A percentile compares a stretch with the other conserved stretches of the same genome.
Conservation (phyloP, 2,888 invertebrate species). For the Hetaerina titia region DNA sequence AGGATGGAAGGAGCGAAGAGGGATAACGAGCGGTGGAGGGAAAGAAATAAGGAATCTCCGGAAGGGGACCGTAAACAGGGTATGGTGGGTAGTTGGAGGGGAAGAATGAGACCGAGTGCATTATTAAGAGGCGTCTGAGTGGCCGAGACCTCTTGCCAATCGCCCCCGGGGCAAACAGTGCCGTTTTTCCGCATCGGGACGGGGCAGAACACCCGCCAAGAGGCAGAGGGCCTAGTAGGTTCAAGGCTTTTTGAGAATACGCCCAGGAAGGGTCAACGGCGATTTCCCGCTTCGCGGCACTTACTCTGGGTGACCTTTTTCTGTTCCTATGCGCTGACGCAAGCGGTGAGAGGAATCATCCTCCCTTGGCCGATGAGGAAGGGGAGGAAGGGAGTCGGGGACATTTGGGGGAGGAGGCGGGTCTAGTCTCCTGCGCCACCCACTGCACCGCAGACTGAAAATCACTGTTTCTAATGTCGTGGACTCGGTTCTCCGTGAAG, state of each 20-base stretch:
- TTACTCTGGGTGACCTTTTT: not conserved
- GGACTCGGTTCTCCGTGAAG: too few relatives aligned
- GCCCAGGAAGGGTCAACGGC: not conserved
- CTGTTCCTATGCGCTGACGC: not conserved
- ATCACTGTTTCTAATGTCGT: too few relatives aligned
- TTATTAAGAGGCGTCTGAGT: slow-evolving; percentile 55
- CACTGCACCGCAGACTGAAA: too few relatives aligned
- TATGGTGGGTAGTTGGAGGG: not conserved
- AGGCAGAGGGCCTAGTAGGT: not conserved
- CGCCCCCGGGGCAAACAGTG: slow-evolving; percentile 33
- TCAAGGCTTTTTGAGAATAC: not conserved
- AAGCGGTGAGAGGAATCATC: not conserved
- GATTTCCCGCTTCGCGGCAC: slow-evolving; percentile 8
- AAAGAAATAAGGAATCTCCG: not conserved
- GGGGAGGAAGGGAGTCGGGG: not conserved
- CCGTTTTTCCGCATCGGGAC: not conserved
- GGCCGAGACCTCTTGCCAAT: slow-evolving; percentile 16
- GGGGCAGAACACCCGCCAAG: not conserved
- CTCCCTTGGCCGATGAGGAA: not conserved
- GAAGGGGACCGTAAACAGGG: not conserved
- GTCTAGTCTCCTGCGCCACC: too few relatives aligned
- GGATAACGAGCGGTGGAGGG: not conserved
- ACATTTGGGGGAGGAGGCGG: not conserved
- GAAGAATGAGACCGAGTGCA: not conserved
- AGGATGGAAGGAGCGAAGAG: not conserved